phyloP scores from a whole-genome alignment of 2,113 vertebrate species.

The Fulica atra region DNA sequence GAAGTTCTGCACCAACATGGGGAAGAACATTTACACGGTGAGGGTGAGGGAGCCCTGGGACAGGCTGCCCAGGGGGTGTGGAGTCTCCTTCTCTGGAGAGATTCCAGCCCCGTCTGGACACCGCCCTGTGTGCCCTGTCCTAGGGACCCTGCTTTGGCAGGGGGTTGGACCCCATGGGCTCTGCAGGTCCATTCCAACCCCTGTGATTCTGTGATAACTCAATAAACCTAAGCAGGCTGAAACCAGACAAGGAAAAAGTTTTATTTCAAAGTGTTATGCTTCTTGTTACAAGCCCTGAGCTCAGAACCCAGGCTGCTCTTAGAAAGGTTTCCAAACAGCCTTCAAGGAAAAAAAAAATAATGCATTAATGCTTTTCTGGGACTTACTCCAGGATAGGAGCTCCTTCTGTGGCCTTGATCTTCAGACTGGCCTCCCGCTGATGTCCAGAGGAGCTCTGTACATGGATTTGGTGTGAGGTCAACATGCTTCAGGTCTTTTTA shows the following conservation, averaged over 20 bases:
- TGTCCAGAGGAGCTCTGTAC: not conserved
- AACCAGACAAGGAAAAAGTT: not conserved
- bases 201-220: no score
- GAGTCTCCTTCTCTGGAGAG: no score
- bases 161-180: no score
- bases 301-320: not conserved
- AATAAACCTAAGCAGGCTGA: not conserved
- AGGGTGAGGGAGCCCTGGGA: no score
- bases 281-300: not conserved
- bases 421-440: not conserved
- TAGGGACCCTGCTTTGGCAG: no score
- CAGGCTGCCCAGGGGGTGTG: no score
- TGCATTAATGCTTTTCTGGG: not conserved
- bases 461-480: accelerated
- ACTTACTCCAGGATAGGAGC: not conserved
- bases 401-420: not conserved
- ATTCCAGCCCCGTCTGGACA: no score
- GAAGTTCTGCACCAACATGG: no score
- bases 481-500: not conserved
- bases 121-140: no score
- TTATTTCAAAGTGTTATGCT: not conserved
- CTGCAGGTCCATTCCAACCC: no score
- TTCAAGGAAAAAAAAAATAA: not conserved
- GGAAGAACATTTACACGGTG: no score
- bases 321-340: not conserved